A percentile compares a stretch with the other conserved stretches of the same genome.
Evolutionary conservation across 1,140 invertebrate genomes (phyloP).

Genomic region (Orius insidiosus): DNA sequence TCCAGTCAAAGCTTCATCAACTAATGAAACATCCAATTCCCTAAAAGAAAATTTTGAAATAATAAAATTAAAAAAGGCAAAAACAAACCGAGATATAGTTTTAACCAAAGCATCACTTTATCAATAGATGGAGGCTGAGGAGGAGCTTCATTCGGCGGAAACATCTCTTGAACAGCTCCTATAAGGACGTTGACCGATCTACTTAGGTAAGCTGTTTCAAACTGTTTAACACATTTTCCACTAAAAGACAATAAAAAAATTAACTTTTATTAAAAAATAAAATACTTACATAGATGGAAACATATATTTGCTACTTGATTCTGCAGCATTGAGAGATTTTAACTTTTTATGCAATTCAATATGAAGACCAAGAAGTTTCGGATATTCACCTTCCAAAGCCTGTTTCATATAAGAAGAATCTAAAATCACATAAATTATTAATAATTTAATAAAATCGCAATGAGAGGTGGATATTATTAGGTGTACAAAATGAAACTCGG

Average conservation of each 20-base stretch:
- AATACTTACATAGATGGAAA: conserved; percentile 16
- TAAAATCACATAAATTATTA: conserved; percentile 28
- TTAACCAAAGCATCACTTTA: conserved; percentile 51
- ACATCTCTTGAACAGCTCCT: conserved; percentile 74
- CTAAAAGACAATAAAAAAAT: conserved; percentile 12
- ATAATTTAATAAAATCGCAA: conserved; percentile 20
- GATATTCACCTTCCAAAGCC: conserved; percentile 75
- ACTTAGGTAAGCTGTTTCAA: conserved; percentile 77
- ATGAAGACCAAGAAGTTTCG: conserved; percentile 57
- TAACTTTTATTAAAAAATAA: not conserved
- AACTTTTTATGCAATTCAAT: conserved; percentile 43
- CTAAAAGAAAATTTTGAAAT: conserved; percentile 27
- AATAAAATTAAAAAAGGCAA: not conserved
- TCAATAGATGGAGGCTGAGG: conserved; percentile 35
- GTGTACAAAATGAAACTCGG: no score
- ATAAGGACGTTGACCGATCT: conserved; percentile 64
- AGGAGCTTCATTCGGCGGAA: conserved; percentile 32
- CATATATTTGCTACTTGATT: conserved; percentile 6
- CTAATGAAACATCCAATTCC: conserved; percentile 56
- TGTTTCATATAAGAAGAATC: conserved; percentile 58
- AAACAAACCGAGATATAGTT: conserved; percentile 46
- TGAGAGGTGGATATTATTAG: no score
- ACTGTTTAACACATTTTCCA: conserved; percentile 30
- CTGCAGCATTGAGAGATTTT: conserved; percentile 22
- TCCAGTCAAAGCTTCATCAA: conserved; percentile 49